A percentile compares a stretch with the other conserved stretches of the same genome.
phyloP scores from a whole-genome alignment of 2,888 invertebrate species.

The Drosophila ustulata region DNA sequence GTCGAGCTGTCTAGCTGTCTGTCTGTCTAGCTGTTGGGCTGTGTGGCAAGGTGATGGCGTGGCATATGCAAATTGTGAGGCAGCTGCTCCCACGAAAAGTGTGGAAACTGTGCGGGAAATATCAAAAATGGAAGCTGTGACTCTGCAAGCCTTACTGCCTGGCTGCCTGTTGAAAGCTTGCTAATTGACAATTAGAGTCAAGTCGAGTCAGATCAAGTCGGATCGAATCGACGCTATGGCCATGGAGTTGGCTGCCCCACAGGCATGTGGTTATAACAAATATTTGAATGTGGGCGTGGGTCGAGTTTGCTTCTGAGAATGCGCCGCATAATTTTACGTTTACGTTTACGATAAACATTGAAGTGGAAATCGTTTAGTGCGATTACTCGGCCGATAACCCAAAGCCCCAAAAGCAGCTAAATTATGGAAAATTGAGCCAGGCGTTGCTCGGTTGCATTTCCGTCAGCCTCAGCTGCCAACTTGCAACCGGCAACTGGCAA shows the following conservation, averaged over 20 bases:
- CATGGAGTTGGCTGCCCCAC: conserved; percentile 40
- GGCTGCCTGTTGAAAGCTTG: conserved; percentile 70
- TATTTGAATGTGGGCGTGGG: conserved; percentile 42
- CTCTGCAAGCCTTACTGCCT: conserved; percentile 23
- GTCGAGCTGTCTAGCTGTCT: neutral
- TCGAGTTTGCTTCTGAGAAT: conserved; percentile 33
- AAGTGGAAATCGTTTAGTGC: conserved; percentile 50
- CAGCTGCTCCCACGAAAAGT: conserved; percentile 44
- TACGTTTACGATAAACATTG: conserved; percentile 15
- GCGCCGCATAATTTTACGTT: conserved; percentile 41
- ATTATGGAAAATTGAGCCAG: conserved; percentile 55
- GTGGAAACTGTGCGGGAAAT: conserved; percentile 23
- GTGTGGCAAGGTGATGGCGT: conserved; percentile 36
- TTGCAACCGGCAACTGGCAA: conserved; percentile 9
- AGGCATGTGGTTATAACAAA: conserved; percentile 33
- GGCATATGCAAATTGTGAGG: conserved; percentile 63
- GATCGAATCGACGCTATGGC: conserved; percentile 19
- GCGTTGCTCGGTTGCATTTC: conserved; percentile 37
- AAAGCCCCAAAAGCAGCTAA: conserved; percentile 35
- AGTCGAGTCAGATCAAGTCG: conserved; percentile 5
- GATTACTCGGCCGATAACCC: conserved; percentile 45
- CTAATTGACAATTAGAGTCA: conserved; percentile 78
- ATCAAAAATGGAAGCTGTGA: conserved; percentile 45
- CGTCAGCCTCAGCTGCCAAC: conserved; percentile 24
- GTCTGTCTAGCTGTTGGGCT: neutral